Conservation (phyloP, 1,140 invertebrate genomes). For the Stegodyphus mimosarum region DNA sequence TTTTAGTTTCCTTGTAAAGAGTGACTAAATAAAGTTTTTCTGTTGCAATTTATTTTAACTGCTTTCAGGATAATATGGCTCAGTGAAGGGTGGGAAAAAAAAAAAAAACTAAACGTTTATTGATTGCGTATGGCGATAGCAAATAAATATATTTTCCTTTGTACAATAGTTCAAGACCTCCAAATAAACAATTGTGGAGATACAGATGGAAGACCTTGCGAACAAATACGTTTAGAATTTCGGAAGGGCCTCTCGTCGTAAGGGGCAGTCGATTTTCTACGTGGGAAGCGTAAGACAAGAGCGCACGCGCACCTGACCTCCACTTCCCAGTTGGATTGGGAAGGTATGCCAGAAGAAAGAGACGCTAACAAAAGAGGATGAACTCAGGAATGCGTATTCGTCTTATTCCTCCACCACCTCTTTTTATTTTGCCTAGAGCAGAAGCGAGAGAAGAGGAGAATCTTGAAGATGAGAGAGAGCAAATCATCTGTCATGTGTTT, state of each 20-base stretch:
- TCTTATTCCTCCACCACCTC: constrained; percentile 21
- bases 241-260: background rate
- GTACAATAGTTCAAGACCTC: too few relatives aligned
- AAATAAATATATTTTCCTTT: too few relatives aligned
- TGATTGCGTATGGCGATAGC: too few relatives aligned
- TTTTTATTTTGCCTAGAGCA: background rate
- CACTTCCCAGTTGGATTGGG: constrained; percentile 30
- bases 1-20: too few relatives aligned
- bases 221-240: background rate
- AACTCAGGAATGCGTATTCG: constrained; percentile 35
- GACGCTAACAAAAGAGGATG: constrained; percentile 49
- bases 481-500: constrained; percentile 58
- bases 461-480: constrained; percentile 52
- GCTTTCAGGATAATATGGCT: too few relatives aligned
- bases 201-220: background rate
- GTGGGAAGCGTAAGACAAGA: background rate
- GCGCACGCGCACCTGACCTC: constrained; percentile 25
- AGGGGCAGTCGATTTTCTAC: constrained; percentile 22
- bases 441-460: constrained; percentile 34
- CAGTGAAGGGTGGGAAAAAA: too few relatives aligned
- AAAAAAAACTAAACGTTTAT: too few relatives aligned
- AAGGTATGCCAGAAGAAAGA: constrained; percentile 46
- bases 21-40: too few relatives aligned
- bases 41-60: too few relatives aligned
- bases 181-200: too few relatives aligned